A percentile compares a stretch with the other conserved stretches of the same genome.
Conservation (phyloP, 2,797 vertebrate genomes). For the Thalassophryne amazonica region DNA sequence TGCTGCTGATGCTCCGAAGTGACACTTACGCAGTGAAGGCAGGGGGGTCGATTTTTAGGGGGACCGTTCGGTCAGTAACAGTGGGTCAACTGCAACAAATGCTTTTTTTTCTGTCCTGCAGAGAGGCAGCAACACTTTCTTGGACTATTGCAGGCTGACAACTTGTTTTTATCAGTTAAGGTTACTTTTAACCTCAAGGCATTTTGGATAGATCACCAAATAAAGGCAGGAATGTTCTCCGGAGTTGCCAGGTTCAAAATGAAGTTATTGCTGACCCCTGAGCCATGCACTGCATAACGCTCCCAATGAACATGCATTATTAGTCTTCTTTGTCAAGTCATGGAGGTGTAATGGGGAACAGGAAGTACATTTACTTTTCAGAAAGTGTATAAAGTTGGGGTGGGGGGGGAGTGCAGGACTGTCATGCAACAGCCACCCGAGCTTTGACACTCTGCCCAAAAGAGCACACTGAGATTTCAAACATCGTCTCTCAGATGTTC, state of each 20-base stretch:
- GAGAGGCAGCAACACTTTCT: conserved; percentile 50
- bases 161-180: conserved; percentile 77
- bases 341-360: conserved; percentile 26
- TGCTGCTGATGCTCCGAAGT: too few relatives aligned
- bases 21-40: too few relatives aligned
- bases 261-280: conserved; percentile 38
- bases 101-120: too few relatives aligned
- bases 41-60: too few relatives aligned
- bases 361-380: conserved; percentile 47
- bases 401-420: conserved; percentile 1
- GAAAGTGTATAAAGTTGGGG: conserved; percentile 16
- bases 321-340: conserved; percentile 51
- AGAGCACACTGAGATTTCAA: conserved; percentile 75
- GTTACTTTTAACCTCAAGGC: conserved; percentile 75
- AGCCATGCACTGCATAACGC: conserved; percentile 39
- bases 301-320: conserved; percentile 59
- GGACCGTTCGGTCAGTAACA: too few relatives aligned
- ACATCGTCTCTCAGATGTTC: conserved; percentile 80
- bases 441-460: conserved; percentile 70
- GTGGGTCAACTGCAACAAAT: too few relatives aligned
- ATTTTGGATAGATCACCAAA: conserved; percentile 76
- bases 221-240: conserved; percentile 74
- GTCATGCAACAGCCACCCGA: conserved; percentile 32
- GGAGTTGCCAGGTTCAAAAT: conserved; percentile 70
- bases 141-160: conserved; percentile 66